These are phyloP conservation scores for Harpegnathos saltator DNA, from an alignment of 1,140 invertebrate species.

Conservation along the genomic window DNA sequence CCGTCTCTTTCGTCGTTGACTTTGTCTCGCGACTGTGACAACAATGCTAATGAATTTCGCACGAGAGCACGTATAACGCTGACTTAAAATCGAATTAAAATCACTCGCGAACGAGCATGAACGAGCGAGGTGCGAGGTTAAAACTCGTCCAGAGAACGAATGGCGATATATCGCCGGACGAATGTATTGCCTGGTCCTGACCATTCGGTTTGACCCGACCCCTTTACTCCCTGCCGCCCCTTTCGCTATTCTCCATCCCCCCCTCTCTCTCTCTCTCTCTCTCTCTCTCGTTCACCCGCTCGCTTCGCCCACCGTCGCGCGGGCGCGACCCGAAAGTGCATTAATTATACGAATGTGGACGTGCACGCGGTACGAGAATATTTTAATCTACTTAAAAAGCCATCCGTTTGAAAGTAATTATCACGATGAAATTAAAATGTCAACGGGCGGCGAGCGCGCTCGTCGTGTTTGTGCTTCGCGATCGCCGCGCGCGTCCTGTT, in stretches of 20 bases:
- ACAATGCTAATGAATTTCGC: constrained; percentile 58
- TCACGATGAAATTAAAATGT: constrained; percentile 85
- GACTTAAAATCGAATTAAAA: constrained; percentile 69
- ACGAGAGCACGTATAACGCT: constrained; percentile 34
- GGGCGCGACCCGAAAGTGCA: constrained; percentile 76
- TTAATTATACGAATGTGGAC: constrained; percentile 84
- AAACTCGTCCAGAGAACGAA: constrained; percentile 49
- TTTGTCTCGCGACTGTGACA: constrained; percentile 42
- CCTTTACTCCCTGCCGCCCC: background rate
- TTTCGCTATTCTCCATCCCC: background rate
- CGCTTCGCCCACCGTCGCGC: background rate
- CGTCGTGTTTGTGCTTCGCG: constrained; percentile 82
- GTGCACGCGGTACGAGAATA: constrained; percentile 79
- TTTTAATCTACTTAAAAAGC: constrained; percentile 86
- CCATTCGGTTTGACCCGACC: constrained; percentile 44
- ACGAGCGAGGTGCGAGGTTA: constrained; percentile 32
- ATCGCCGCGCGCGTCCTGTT: constrained; percentile 80
- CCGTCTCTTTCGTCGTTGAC: background rate
- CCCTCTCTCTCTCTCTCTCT: constrained; percentile 4
- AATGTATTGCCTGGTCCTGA: constrained; percentile 33
- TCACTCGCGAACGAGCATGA: constrained; percentile 44
- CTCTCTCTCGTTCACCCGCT: constrained; percentile 13
- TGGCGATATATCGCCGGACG: constrained; percentile 42
- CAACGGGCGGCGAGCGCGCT: constrained; percentile 64
- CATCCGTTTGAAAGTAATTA: constrained; percentile 85